Evolutionary conservation across 2,797 vertebrate species (phyloP), one percentile per base, ranked within the genome.

Genomic region (Gastrophryne carolinensis): DNA sequence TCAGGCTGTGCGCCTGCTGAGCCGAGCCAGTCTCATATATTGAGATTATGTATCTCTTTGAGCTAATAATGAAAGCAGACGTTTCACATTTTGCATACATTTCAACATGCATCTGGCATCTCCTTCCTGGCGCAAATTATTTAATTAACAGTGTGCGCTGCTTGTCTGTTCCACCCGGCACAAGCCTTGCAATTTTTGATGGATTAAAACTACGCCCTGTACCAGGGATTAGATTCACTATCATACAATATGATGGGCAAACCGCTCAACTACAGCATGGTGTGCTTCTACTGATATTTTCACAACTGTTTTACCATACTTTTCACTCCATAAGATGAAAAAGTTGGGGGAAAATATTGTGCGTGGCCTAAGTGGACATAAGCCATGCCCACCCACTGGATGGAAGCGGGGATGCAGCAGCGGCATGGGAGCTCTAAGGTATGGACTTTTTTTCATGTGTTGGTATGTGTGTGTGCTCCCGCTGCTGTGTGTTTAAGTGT

Each of bases 1-100:
- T 32, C 57, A 70, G 73, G 35, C 56, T 69, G 73, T 62, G 64
- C 57, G 44, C 73, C 66, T 70, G 73, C 65, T 53, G 66, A 44
- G 57, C 27, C 27, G 34, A 69, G 63, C 57, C 54, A 34, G 34
- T 37, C 41, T 29, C 53, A 67, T 75, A 75, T 57, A 39, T 66
- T 57, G 11, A n/a, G n/a, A 53, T 75, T 68, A 63, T 70, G 65
- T 76, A 56, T 76, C 65, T 69, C 29, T 66, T 17, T 53, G 32
- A 54, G 65, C 65, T 62, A 69, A 63, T 76, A 57, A 69, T 76
- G 24, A 23, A 76, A 44, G 34, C 47, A 62, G 24, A 62, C 23
- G 32, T 11, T 64, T 44, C 56, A 9, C 29, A 69, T 61, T 69
- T 50, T 37, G 44, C 61, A 75, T 75, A 53, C 56, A 57, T 75